Percentiles rank a stretch among this genome's conserved stretches.
Evolutionary conservation across 2,113 vertebrate species (phyloP).

Genomic region (Ardeotis arabs): DNA sequence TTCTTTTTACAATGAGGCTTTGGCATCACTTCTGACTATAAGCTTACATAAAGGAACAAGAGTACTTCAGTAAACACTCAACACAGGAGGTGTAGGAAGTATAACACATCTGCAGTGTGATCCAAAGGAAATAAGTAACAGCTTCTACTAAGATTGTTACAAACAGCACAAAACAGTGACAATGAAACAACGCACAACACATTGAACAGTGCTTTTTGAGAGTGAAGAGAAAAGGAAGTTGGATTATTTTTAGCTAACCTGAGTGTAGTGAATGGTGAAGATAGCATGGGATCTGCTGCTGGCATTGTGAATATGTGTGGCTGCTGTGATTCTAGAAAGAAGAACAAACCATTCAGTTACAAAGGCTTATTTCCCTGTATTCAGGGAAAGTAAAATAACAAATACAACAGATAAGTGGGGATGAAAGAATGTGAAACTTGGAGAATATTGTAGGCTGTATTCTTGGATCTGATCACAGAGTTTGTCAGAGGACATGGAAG

Average conservation of each 20-base stretch:
- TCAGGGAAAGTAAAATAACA: not conserved
- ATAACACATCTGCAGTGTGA: not conserved
- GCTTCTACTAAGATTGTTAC: not conserved
- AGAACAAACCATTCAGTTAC: not conserved
- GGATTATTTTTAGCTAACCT: slow-evolving; percentile 78
- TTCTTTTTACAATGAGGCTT: not conserved
- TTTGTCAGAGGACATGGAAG: not conserved
- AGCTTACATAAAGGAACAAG: slow-evolving; percentile 1
- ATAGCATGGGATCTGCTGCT: slow-evolving; percentile 98
- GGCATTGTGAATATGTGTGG: slow-evolving; percentile 93
- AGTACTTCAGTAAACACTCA: not conserved
- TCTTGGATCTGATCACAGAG: not conserved
- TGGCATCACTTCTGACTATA: not conserved
- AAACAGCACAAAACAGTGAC: not conserved
- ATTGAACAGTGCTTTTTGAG: not conserved
- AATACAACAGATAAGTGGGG: not conserved
- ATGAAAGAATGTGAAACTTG: not conserved
- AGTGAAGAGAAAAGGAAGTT: not conserved
- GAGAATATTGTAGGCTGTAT: not conserved
- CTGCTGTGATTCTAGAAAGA: slow-evolving; percentile 88
- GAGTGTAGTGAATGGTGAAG: slow-evolving; percentile 95
- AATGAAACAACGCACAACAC: not conserved
- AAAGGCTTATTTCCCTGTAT: not conserved
- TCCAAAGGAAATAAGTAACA: slow-evolving; percentile 30
- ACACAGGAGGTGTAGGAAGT: not conserved